phyloP scores from a whole-genome alignment of 2,888 invertebrate species.

The Empis stercorea region DNA sequence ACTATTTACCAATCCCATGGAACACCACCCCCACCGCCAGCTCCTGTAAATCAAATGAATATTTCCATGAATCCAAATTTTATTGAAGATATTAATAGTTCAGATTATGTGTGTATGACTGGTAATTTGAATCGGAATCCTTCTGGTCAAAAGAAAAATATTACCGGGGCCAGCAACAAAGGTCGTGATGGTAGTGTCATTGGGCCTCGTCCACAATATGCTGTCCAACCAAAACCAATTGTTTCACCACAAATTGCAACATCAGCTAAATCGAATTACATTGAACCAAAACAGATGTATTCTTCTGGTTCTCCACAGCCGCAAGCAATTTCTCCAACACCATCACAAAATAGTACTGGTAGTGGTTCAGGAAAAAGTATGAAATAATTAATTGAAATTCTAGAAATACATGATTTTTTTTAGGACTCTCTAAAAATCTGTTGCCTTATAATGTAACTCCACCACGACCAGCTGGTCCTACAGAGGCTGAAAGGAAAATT shows the following conservation, averaged over 20 bases:
- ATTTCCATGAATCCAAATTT: slow-evolving; percentile 36
- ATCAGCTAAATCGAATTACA: slow-evolving; percentile 6
- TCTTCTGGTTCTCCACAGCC: slow-evolving; percentile 8
- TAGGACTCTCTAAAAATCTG: slow-evolving; percentile 48
- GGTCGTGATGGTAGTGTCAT: not conserved
- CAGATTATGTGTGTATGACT: slow-evolving; percentile 76
- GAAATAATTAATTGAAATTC: not conserved
- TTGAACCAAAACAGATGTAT: slow-evolving; percentile 13
- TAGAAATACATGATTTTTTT: not conserved
- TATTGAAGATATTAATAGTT: slow-evolving; percentile 60
- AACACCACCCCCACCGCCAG: not conserved
- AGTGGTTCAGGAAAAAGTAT: slow-evolving; percentile 40
- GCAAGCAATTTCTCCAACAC: slow-evolving; percentile 46
- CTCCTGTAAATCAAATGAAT: slow-evolving; percentile 19
- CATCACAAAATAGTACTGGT: slow-evolving; percentile 49
- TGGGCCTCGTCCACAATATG: slow-evolving; percentile 11
- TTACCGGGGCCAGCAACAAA: slow-evolving; percentile 4
- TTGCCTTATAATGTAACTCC: slow-evolving; percentile 82
- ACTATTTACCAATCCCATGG: not conserved
- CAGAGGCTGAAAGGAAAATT: slow-evolving; percentile 86
- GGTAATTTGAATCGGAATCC: slow-evolving; percentile 42
- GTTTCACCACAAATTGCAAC: slow-evolving; percentile 5
- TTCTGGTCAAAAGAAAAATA: slow-evolving; percentile 3
- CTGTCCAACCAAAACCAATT: slow-evolving; percentile 8
- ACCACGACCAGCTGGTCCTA: slow-evolving; percentile 74